These are phyloP conservation scores for Papilio aristodemus DNA, from an alignment of 1,140 invertebrate species.

Conservation along the genomic window DNA sequence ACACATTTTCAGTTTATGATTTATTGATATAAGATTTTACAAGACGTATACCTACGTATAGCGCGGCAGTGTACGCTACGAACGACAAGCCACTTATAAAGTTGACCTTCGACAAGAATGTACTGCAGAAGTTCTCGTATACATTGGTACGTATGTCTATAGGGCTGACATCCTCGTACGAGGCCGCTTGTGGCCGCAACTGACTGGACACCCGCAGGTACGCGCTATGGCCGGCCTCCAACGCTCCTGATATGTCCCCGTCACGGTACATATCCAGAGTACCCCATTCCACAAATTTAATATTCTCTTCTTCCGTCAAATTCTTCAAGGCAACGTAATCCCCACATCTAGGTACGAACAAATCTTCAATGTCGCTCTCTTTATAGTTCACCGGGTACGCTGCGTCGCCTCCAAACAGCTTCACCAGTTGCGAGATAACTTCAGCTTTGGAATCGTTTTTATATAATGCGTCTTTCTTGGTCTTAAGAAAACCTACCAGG, in stretches of 20 bases:
- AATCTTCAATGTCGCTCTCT: conserved; percentile 58
- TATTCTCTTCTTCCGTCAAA: conserved; percentile 42
- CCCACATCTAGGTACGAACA: conserved; percentile 62
- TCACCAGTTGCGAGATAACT: conserved; percentile 62
- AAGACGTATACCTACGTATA: conserved; percentile 51
- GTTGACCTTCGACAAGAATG: conserved; percentile 52
- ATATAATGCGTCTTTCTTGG: conserved; percentile 39
- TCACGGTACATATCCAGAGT: conserved; percentile 68
- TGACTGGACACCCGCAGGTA: conserved; percentile 60
- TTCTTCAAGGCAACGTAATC: conserved; percentile 58
- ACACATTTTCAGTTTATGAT: conserved; percentile 12
- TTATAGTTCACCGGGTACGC: conserved; percentile 53
- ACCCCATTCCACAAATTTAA: conserved; percentile 60
- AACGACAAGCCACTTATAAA: conserved; percentile 42
- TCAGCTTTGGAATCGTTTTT: conserved; percentile 46
- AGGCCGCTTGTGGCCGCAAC: conserved; percentile 69
- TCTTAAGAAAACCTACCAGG: conserved; percentile 61
- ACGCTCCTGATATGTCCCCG: conserved; percentile 62
- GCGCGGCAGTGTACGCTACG: conserved; percentile 40
- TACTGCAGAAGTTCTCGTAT: conserved; percentile 39
- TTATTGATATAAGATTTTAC: conserved; percentile 44
- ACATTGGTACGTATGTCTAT: conserved; percentile 51
- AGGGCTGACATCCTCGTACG: conserved; percentile 56
- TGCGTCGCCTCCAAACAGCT: conserved; percentile 64
- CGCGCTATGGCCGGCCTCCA: conserved; percentile 67